Base-by-base conservation (phyloP, 2,113 vertebrate genomes). In the Athene noctua region DNA sequence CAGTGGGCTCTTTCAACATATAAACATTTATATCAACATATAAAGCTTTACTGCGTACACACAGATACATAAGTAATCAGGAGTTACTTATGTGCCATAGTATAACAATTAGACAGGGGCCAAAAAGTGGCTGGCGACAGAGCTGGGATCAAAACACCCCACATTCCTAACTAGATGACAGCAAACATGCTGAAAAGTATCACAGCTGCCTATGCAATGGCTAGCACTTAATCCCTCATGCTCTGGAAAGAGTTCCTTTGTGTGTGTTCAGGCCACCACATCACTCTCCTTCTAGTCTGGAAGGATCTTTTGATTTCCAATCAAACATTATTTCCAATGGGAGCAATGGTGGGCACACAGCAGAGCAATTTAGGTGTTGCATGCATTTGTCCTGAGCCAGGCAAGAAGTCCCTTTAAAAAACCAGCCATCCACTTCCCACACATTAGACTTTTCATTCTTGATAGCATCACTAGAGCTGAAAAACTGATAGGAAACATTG, bases 401-500 rank as follows among this genome's bases (percentile, higher is more conserved):
- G 49, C 40, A 84, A 91, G 25, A 85, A 40, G 29, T 12, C 36
- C 17, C 10, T 38, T 36, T 15, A 13, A 51, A 75, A 40, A 27
- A 8, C 11, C 23, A 44, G 20, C 52, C 73, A 80, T 22, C 22
- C n/a, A 34, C 61, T 72, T 87, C 27, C 83, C 49, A 75, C 5
- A 1, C 34, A 65, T 80, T 62, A 57, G 55, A 52, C 32, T 80
- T 91, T 91, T 92, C 58, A 77, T 70, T 95, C 86, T 59, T 73
- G 61, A 87, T 80, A 82, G 66, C 46, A 62, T 68, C 38, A 58
- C 61, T 73, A 82, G 70, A 93, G 81, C 55, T 83, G 62, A 95
- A 88, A 91, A 87, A 54, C 9, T 90, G 58, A 72, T 75, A 74
- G 77, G 86, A 92, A 58, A 68, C 79, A 92, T 2, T 79, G 86